Conservation (phyloP, 2,888 invertebrate species). For the Drosophila histrio region DNA sequence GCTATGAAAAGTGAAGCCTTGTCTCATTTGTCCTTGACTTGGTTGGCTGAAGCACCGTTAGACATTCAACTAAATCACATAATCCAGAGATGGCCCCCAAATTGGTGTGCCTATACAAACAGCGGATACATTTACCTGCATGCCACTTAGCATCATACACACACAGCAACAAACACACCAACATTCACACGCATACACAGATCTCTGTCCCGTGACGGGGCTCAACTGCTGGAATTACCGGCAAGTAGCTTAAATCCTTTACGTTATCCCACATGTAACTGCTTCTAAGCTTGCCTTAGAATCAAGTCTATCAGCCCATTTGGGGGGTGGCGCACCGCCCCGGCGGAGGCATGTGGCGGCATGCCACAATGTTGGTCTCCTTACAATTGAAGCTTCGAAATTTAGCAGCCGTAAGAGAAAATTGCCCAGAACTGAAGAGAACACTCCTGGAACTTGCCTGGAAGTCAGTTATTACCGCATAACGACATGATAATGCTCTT, state of each 20-base stretch:
- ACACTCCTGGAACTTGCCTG: conserved; percentile 38
- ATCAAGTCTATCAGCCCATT: conserved; percentile 12
- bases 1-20: conserved; percentile 42
- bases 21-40: conserved; percentile 51
- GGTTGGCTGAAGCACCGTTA: conserved; percentile 21
- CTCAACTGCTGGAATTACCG: conserved; percentile 57
- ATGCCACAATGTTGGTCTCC: background rate
- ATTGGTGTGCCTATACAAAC: conserved; percentile 33
- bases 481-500: conserved; percentile 21
- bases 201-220: conserved; percentile 23
- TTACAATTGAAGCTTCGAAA: conserved; percentile 6
- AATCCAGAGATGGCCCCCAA: conserved; percentile 48
- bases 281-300: conserved; percentile 52
- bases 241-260: conserved; percentile 77
- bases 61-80: conserved; percentile 56
- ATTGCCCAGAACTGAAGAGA: conserved; percentile 56
- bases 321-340: background rate
- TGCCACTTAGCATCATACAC: conserved; percentile 47
- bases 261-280: conserved; percentile 71
- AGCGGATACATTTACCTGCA: conserved; percentile 53
- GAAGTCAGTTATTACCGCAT: background rate
- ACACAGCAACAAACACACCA: conserved; percentile 4
- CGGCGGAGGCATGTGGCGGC: background rate
- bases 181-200: background rate
- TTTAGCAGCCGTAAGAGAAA: conserved; percentile 40